Evolutionary conservation across 2,888 invertebrate species (phyloP), one percentile per base, ranked within the genome.

Genomic region (Amiota communis): DNA sequence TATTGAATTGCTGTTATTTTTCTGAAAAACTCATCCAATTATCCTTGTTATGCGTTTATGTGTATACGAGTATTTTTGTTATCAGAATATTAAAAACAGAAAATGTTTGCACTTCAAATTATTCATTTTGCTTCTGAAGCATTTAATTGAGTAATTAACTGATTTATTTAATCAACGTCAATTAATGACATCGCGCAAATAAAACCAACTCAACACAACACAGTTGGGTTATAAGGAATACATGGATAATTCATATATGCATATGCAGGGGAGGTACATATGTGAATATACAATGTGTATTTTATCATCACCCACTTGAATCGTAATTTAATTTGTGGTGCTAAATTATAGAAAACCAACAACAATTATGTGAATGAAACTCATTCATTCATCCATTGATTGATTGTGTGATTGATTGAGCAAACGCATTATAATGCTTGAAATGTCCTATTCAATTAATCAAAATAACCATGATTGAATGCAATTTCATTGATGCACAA

Each of bases 401-500:
- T 8, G 46, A 12, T 12, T 63, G 63, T 8, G 4, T 63, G 63
- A 23, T 11, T 36, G 46, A 46, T 4, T 63, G 23, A 23, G 15
- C 15, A 20, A 20, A 17, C 46, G 63, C 63, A 20, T 67, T 67
- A 20, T 67, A 51, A 23, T 67, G 23, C 67, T 67, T 20, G n/a
- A 51, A 51, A 46, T 12, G 67, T 13, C 15, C 13, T 51, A 49
- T 49, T 48, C 67, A 67, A 67, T 67, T 67, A 67, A 51, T 67
- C 67, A 51, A 49, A 51, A 20, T 49, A 67, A 67, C 67, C 67
- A 49, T 67, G 67, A 67, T 67, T 67, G 51, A 20, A 17, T 67
- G 17, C 3, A 46, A 67, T 67, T 67, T 51, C 49, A 67, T 67
- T 67, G 46, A 15, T 49, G 23, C 67, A 67, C 36, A 36, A 36